Conservation (phyloP, 1,140 invertebrate species). For the Neodiprion pinetum region DNA sequence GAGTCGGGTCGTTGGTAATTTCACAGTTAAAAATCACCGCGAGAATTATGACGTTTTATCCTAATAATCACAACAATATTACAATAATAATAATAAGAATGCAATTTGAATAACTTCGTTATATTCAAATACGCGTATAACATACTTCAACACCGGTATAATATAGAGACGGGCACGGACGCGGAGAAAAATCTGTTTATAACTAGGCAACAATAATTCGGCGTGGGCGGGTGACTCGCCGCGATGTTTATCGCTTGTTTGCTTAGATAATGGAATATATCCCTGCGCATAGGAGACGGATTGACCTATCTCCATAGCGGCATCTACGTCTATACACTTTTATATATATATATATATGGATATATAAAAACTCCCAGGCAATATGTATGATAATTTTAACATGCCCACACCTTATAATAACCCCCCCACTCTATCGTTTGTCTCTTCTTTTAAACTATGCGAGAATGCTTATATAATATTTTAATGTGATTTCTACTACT, state of each 20-base stretch:
- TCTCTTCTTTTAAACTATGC: too few species aligned
- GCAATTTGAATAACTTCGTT: not conserved
- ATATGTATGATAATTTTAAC: slow-evolving; percentile 4
- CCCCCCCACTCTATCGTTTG: not conserved
- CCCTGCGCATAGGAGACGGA: not conserved
- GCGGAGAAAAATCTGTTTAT: not conserved
- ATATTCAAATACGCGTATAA: not conserved
- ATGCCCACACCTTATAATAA: slow-evolving; percentile 3
- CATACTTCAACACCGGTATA: not conserved
- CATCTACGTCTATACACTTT: not conserved
- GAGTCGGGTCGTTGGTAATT: too few species aligned
- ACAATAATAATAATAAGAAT: too few species aligned
- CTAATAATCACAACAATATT: too few species aligned
- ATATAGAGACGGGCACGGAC: not conserved
- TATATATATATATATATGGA: too few species aligned
- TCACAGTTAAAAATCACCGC: too few species aligned
- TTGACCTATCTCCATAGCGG: not conserved
- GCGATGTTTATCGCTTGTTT: not conserved
- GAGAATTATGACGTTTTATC: too few species aligned
- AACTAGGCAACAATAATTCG: not conserved
- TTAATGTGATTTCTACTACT: too few species aligned
- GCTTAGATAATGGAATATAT: not conserved
- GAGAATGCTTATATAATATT: too few species aligned
- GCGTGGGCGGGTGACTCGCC: not conserved
- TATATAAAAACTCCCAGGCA: not conserved